Evolutionary conservation across 2,888 invertebrate species (phyloP), one percentile per base, ranked within the genome.

Genomic region (Drosophila acutilabella): DNA sequence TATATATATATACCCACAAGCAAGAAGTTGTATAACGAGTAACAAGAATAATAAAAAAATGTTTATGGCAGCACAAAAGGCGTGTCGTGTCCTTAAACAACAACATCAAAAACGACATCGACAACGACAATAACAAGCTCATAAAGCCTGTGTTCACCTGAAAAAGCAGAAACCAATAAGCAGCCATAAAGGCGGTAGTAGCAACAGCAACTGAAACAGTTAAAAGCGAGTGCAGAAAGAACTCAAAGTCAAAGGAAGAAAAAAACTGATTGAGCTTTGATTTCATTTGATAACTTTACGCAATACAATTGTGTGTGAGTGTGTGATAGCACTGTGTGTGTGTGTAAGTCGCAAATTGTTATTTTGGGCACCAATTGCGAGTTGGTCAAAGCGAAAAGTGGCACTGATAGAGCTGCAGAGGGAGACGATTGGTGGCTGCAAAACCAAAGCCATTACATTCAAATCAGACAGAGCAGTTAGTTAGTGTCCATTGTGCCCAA

Each of bases 391-490:
- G 76, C 54, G 61, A 58, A 81, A 65, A 64, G 59, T 59, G 54
- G 30, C 54, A 69, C 52, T 42, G 50, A 14, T 26, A 18, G 45
- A 23, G 48, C 18, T 1, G 30, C 16, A 42, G 33, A 23, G n/a
- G 11, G 47, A 40, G 26, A 30, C 30, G 3, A 7, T 10, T 40
- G 42, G 48, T 36, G 20, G 42, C 54, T 58, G 58, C 18, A 74
- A 71, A 78, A 72, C 65, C 77, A 74, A 71, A 74, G 71, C 79
- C 74, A 84, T 85, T 85, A 89, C 89, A 85, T 85, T 89, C 85
- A 89, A 88, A 85, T 85, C 85, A 88, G 85, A 67, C 73, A 54
- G 50, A 54, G 77, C 78, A 82, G 88, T 85, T 85, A 85, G 85
- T 85, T 85, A 85, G 85, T 86, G 80, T 64, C 80, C 86, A 85